These are phyloP conservation scores for Epistrophe grossulariae DNA, from an alignment of 2,888 invertebrate genomes.

Conservation along the genomic window DNA sequence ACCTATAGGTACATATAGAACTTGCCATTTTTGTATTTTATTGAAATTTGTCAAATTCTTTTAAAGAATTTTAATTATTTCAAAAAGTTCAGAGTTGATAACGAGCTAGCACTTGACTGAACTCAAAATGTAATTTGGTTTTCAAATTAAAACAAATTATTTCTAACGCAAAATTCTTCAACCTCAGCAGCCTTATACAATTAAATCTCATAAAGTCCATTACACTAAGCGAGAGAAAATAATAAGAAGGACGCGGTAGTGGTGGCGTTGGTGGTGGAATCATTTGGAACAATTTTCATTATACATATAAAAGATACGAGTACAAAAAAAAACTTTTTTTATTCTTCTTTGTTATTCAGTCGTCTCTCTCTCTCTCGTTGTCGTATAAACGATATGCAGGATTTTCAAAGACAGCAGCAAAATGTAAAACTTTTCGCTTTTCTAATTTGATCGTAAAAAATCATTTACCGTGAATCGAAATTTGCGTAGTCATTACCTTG, in stretches of 20 bases:
- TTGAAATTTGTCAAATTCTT: conserved; percentile 10
- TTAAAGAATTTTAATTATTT: conserved; percentile 35
- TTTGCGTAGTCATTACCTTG: conserved; percentile 71
- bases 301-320: background rate
- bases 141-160: conserved; percentile 41
- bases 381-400: conserved; percentile 7
- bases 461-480: conserved; percentile 75
- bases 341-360: conserved; percentile 4
- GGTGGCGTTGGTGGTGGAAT: conserved; percentile 51
- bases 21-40: conserved; percentile 14
- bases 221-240: conserved; percentile 71
- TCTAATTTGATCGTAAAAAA: conserved; percentile 75
- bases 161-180: conserved; percentile 10
- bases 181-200: conserved; percentile 46
- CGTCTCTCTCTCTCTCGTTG: background rate
- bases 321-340: background rate
- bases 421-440: conserved; percentile 54
- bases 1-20: no score
- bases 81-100: conserved; percentile 31
- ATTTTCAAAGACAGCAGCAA: background rate
- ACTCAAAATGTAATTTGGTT: conserved; percentile 37
- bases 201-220: conserved; percentile 71
- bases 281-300: conserved; percentile 57
- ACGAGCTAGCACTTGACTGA: conserved; percentile 23
- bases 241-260: conserved; percentile 65